These are phyloP conservation scores for Rhorus exstirpatorius DNA, from an alignment of 2,888 invertebrate species.

Conservation along the genomic window DNA sequence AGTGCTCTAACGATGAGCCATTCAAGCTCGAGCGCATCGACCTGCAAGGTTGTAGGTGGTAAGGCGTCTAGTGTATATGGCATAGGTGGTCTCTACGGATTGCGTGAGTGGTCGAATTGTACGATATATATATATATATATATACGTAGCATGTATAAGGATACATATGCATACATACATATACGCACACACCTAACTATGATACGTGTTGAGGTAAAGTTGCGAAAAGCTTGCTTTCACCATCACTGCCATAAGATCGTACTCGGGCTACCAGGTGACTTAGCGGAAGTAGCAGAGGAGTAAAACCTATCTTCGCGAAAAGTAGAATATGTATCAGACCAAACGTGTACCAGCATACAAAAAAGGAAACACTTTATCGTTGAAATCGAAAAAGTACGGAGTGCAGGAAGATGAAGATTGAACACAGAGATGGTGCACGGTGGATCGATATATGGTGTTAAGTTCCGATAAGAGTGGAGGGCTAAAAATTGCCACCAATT, in stretches of 20 bases:
- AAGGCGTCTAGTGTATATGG: slow-evolving; percentile 52
- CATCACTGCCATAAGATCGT: slow-evolving; percentile 35
- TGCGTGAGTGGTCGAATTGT: slow-evolving; percentile 48
- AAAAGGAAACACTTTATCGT: slow-evolving; percentile 26
- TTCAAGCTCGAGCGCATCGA: slow-evolving; percentile 75
- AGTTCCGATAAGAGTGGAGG: slow-evolving; percentile 6
- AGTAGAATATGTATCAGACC: slow-evolving; percentile 31
- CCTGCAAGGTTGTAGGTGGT: slow-evolving; percentile 70
- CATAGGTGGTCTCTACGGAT: slow-evolving; percentile 58
- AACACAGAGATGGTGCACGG: background rate
- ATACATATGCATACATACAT: slow-evolving; percentile 22
- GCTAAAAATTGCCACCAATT: background rate
- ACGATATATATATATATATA: slow-evolving; percentile 6
- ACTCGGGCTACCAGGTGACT: slow-evolving; percentile 21
- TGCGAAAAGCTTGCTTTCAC: slow-evolving; percentile 43
- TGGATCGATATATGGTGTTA: background rate
- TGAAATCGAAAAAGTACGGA: slow-evolving; percentile 34
- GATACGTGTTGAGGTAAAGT: slow-evolving; percentile 55
- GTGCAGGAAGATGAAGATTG: slow-evolving; percentile 27
- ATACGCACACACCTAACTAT: background rate
- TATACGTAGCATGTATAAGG: slow-evolving; percentile 34
- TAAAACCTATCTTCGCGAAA: slow-evolving; percentile 25
- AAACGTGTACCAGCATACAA: slow-evolving; percentile 31
- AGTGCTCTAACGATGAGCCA: slow-evolving; percentile 78
- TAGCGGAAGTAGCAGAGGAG: slow-evolving; percentile 18